Evolutionary conservation across 92 coral and sea anemone genomes (phyloP), one percentile per base, ranked within the genome.

Genomic region (Siderastrea siderea): DNA sequence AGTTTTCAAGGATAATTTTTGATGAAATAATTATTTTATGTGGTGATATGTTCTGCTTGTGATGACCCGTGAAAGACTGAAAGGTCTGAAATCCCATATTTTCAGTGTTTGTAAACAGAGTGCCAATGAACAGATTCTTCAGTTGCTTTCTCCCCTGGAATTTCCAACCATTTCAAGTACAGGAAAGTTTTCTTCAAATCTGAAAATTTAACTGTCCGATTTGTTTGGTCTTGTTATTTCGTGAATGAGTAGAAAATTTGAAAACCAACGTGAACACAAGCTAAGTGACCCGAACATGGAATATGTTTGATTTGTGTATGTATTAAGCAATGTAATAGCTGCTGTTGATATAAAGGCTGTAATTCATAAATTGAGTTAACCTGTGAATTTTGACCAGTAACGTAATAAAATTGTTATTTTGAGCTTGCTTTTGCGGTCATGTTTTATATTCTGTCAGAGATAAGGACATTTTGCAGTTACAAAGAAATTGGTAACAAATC

Each of bases 261-360:
- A n/a, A 55, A 53, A 53, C 63, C 16, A 46, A 19, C 7, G 11
- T 10, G 7, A 5, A 7, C 12, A 5, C 2, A 2, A 26, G 47
- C 11, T 7, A 4, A 17, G 7, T 67, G 26, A 16, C 11, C 1
- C 48, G 1, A 26, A 26, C 14, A 13, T 26, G 0, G 38, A 26
- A 26, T 26, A 26, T 26, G 38, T 83, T 48, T 71, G 87, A 83
- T 59, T 83, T 83, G 79, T 57, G 80, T 83, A 49, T 51, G 85
- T 81, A 67, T 68, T 81, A 67, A 59, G 80, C 49, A 71, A 73
- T 73, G 62, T 72, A 83, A 48, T 50, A 60, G 64, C 17, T 49
- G 55, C 68, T 70, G 79, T 83, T 83, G 87, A 72, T 71, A 72
- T 63, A n/a, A 26, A 26, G 38, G 38, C 38, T 26, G 38, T 38